Conservation (phyloP, 2,888 invertebrate genomes). For the Kryphioiulus occultus region DNA sequence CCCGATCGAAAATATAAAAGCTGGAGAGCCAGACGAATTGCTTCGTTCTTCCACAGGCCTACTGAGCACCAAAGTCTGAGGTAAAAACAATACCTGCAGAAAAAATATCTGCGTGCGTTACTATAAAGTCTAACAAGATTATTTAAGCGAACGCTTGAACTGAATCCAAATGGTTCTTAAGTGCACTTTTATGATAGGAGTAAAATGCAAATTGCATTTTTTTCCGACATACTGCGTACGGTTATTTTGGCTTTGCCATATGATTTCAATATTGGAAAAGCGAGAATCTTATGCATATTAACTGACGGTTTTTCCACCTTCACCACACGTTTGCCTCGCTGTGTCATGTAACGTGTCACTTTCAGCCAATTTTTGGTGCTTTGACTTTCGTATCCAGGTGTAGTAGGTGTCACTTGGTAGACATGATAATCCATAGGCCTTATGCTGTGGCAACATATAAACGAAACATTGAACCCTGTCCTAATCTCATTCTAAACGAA, state of each 20-base stretch:
- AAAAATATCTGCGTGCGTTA: constrained; percentile 35
- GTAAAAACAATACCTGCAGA: constrained; percentile 8
- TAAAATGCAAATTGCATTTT: constrained; percentile 45
- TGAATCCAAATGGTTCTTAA: constrained; percentile 46
- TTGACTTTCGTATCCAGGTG: neutral
- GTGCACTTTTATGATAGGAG: constrained; percentile 45
- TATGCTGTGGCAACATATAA: too few species aligned
- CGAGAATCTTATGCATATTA: neutral
- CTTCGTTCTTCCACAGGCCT: neutral
- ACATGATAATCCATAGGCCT: too few species aligned
- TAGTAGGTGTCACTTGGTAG: too few species aligned
- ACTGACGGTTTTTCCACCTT: neutral
- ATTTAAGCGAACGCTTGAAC: constrained; percentile 42
- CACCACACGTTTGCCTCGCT: neutral
- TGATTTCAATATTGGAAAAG: constrained; percentile 35
- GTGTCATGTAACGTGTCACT: neutral
- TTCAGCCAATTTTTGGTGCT: neutral
- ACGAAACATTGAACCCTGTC: too few species aligned
- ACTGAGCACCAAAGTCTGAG: neutral
- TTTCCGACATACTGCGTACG: neutral
- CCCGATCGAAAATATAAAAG: neutral
- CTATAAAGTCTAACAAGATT: constrained; percentile 46
- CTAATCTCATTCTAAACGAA: too few species aligned
- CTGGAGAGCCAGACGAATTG: constrained; percentile 1
- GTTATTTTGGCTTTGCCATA: constrained; percentile 1